Conservation (phyloP, 2,113 vertebrate genomes). For the Pachyramphus minor region DNA sequence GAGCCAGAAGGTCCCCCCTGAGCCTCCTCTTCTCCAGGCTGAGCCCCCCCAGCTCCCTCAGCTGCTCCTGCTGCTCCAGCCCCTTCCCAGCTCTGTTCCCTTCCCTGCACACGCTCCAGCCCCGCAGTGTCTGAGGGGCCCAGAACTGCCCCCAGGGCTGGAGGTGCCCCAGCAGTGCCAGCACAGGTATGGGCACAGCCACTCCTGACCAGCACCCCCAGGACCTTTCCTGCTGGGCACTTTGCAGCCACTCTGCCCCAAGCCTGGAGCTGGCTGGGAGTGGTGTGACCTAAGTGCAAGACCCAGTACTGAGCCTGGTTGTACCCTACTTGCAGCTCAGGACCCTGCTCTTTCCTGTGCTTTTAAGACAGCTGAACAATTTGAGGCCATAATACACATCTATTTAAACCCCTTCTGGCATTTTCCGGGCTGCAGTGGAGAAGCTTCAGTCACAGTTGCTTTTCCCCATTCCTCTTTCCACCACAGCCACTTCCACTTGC, state of each 20-base stretch:
- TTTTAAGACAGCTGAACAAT: background rate
- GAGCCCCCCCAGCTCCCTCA: background rate
- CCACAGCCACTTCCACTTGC: background rate
- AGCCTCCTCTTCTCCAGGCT: background rate
- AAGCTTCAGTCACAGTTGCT: background rate
- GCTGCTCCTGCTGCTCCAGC: background rate
- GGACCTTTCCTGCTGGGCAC: background rate
- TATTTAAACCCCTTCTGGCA: background rate
- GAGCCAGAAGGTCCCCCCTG: background rate
- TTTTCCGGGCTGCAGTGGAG: background rate
- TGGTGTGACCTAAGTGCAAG: background rate
- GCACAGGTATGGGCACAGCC: background rate
- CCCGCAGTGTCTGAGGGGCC: background rate
- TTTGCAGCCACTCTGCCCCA: background rate
- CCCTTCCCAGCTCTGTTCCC: background rate
- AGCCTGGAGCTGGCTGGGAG: background rate
- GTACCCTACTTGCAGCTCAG: background rate
- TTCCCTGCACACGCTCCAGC: fast-evolving
- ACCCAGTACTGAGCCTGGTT: background rate
- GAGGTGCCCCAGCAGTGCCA: background rate
- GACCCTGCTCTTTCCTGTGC: background rate
- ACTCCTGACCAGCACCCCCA: background rate
- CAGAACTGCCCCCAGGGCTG: background rate
- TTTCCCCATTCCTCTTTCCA: background rate
- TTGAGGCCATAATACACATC: background rate